phyloP scores from a whole-genome alignment of 30 jellyfish, hydroid and myxozoan species.

The Aurelia aurita region DNA sequence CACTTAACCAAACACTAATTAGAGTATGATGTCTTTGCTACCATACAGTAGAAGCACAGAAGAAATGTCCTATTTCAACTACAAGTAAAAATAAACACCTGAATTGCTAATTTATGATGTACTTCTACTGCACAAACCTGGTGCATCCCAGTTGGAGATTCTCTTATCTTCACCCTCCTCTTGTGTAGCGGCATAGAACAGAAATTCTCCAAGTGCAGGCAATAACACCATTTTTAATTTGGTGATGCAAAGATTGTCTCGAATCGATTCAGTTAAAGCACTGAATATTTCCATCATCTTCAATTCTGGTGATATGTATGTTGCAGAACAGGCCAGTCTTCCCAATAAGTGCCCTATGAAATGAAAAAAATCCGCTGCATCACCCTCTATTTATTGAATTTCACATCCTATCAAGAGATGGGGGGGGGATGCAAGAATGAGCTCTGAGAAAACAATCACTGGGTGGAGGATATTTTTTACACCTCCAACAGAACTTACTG shows the following conservation, averaged over 20 bases:
- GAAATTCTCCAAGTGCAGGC: slow-evolving; percentile 93
- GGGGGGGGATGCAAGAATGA: too few species aligned
- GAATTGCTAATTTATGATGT: too few species aligned
- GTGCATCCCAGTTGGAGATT: slow-evolving; percentile 83
- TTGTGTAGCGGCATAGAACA: slow-evolving; percentile 96
- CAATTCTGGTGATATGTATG: slow-evolving; percentile 77
- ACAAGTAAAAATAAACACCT: too few species aligned
- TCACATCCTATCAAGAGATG: too few species aligned
- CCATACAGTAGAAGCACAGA: too few species aligned
- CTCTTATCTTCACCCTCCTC: slow-evolving; percentile 90
- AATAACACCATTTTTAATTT: slow-evolving; percentile 62
- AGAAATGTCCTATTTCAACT: too few species aligned
- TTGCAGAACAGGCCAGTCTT: slow-evolving; percentile 83
- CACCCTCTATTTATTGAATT: too few species aligned
- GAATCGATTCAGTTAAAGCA: slow-evolving; percentile 62
- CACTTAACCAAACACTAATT: too few species aligned
- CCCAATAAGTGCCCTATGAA: slow-evolving; percentile 81
- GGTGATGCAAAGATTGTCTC: slow-evolving; percentile 78
- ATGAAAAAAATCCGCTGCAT: background rate
- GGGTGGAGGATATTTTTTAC: too few species aligned
- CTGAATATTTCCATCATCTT: slow-evolving; percentile 85
- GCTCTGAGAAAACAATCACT: too few species aligned
- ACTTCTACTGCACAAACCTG: slow-evolving; percentile 62
- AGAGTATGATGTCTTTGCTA: too few species aligned
- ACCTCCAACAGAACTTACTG: too few species aligned